Base-by-base conservation (phyloP, 2,113 vertebrate species). In the Rattus norvegicus region DNA sequence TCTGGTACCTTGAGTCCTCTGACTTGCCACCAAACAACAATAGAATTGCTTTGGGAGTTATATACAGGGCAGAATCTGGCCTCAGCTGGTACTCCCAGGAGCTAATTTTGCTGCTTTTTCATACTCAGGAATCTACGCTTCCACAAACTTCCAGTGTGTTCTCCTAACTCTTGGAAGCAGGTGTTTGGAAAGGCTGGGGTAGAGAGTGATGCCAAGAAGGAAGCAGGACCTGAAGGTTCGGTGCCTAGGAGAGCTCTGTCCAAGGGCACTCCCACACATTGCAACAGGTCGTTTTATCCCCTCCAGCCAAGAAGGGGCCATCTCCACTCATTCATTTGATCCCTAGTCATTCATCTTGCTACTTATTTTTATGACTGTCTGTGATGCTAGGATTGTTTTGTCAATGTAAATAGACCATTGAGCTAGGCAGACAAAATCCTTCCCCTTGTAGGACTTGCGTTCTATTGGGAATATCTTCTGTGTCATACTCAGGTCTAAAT, bases 141-240 rank as follows among this genome's bases (percentile, higher is more conserved):
- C 49, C 30, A 13, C 33, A 30, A 69, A 26, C 16, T 43, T 76
- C 70, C 6, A 73, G 47, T n/a, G 3, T 30, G 2, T 7, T 75
- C 39, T 80, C 59, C 1, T 28, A n/a, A 9, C 14, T 73, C 52
- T 93, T 6, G 11, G 80, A 52, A 13, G 17, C 56, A 28, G n/a
- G 36, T 39, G 7, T 26, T 19, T 5, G 12, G 19, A 49, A 88
- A 61, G 49, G 47, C 54, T 54, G 28, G 43, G 9, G 33, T 69
- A 1, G 14, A 20, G 1, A 1, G 8, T 16, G 69, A 11, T 11
- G 1, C 39, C 26, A 2, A 1, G 17, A 63, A 20, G 7, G 26
- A 16, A 80, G 22, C 0, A 36, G 79, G 11, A 7, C 52, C 59
- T 73, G 28, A 6, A 49, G 20, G 0, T 33, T 79, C n/a, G 26